A percentile compares a stretch with the other conserved stretches of the same genome.
phyloP scores from a whole-genome alignment of 37 sponge, comb jelly and placozoan genomes.

The Agelas oroides region DNA sequence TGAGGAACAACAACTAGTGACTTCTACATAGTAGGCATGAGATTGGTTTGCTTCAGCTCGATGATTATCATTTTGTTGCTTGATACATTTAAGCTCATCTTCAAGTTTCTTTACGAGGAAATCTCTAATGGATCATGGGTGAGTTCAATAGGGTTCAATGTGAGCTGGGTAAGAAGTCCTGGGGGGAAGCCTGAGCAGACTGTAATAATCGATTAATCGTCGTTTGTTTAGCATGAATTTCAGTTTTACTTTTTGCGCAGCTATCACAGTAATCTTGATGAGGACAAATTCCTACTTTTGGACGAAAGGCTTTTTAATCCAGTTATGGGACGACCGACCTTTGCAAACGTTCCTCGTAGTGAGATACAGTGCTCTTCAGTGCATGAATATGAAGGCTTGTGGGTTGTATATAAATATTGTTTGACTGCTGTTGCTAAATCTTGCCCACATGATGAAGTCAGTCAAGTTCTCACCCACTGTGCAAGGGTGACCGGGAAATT shows the following conservation, averaged over 20 bases:
- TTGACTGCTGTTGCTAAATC: too few species aligned
- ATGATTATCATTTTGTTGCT: slow-evolving; percentile 25
- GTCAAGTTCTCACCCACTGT: too few species aligned
- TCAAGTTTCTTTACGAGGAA: slow-evolving; percentile 23
- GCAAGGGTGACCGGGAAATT: too few species aligned
- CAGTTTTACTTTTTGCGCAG: slow-evolving; percentile 29
- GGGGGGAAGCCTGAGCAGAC: slow-evolving; percentile 14
- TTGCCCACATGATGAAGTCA: too few species aligned
- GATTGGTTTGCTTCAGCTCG: slow-evolving; percentile 19
- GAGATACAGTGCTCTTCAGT: slow-evolving; percentile 28
- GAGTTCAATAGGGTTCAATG: too few species aligned
- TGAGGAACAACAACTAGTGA: neutral
- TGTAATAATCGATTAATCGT: slow-evolving; percentile 55
- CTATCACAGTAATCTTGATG: slow-evolving; percentile 58
- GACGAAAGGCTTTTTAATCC: slow-evolving; percentile 41
- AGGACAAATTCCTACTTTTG: slow-evolving; percentile 47
- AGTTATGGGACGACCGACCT: slow-evolving; percentile 37
- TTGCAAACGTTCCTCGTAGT: slow-evolving; percentile 39
- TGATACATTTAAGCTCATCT: neutral
- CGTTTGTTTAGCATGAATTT: slow-evolving; percentile 52
- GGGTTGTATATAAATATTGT: too few species aligned
- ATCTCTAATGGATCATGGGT: too few species aligned
- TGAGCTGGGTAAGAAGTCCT: slow-evolving; percentile 16
- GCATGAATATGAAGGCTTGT: too few species aligned
- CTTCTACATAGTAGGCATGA: slow-evolving; percentile 11